Conservation (phyloP, 2,113 vertebrate genomes). For the Emberiza fucata region DNA sequence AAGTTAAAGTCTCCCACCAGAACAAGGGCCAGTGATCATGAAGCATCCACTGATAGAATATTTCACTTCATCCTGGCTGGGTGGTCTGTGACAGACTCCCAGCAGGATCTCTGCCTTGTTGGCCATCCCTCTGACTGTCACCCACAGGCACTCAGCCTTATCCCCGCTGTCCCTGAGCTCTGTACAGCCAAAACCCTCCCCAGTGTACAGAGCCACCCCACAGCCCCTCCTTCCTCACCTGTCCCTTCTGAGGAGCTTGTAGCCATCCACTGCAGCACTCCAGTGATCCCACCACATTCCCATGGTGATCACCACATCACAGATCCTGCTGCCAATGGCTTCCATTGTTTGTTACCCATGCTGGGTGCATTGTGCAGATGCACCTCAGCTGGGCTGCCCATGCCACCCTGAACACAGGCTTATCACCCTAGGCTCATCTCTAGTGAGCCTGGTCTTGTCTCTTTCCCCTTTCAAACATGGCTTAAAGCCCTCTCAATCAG, state of each 20-base stretch:
- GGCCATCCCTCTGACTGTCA: neutral
- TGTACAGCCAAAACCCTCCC: neutral
- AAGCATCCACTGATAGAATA: neutral
- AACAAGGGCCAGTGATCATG: no score
- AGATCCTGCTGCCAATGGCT: neutral
- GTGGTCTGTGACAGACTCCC: neutral
- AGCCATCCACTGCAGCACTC: neutral
- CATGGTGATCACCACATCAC: no score
- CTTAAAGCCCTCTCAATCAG: neutral
- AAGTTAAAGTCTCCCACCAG: neutral
- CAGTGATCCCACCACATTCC: neutral
- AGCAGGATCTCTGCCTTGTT: neutral
- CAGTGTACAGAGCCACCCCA: neutral
- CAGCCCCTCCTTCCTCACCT: neutral
- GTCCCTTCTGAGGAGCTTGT: neutral
- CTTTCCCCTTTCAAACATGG: neutral
- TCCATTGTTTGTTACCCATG: neutral
- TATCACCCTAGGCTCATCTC: neutral
- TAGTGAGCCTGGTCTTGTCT: fast-evolving
- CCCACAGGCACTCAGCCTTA: neutral
- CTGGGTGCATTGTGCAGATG: neutral
- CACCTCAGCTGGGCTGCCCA: neutral
- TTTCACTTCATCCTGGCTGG: neutral
- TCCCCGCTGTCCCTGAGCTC: neutral
- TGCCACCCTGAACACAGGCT: fast-evolving